phyloP scores from a whole-genome alignment of 2,113 vertebrate species.

The Oostethus manadensis region DNA sequence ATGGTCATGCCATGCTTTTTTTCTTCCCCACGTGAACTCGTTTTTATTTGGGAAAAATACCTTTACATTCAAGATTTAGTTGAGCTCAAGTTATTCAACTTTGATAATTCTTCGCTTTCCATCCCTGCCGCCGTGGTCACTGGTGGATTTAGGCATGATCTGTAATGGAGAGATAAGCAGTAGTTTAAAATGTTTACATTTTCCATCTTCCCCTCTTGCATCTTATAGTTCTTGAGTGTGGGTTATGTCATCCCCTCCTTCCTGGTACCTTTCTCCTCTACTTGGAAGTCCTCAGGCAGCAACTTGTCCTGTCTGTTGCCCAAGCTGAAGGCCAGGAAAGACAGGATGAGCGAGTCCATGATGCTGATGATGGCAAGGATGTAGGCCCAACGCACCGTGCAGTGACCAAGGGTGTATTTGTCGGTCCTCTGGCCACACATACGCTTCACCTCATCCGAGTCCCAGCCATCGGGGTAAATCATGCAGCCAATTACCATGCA shows the following conservation, averaged over 20 bases:
- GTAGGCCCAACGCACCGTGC: conserved; percentile 97
- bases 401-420: conserved; percentile 93
- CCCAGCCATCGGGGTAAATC: conserved; percentile 97
- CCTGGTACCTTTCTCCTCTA: conserved; percentile 80
- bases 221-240: neutral
- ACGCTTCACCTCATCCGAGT: conserved; percentile 84
- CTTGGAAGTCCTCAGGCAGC: conserved; percentile 88
- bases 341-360: conserved; percentile 87
- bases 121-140: neutral
- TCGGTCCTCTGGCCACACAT: conserved; percentile 93
- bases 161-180: conserved; percentile 15
- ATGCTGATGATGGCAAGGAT: conserved; percentile 97
- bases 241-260: neutral
- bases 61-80: too few species aligned
- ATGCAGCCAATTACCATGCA: conserved; percentile 93
- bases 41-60: too few species aligned
- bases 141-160: conserved; percentile 33
- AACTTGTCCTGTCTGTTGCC: conserved; percentile 92
- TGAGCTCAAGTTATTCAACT: too few species aligned
- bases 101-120: too few species aligned
- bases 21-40: conserved; percentile 18
- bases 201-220: neutral
- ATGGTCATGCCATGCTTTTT: conserved; percentile 32
- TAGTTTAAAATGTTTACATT: neutral
- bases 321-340: conserved; percentile 90